A percentile compares a stretch with the other conserved stretches of the same genome.
phyloP scores from a whole-genome alignment of 2,888 invertebrate genomes.

The Cheilosia soror region DNA sequence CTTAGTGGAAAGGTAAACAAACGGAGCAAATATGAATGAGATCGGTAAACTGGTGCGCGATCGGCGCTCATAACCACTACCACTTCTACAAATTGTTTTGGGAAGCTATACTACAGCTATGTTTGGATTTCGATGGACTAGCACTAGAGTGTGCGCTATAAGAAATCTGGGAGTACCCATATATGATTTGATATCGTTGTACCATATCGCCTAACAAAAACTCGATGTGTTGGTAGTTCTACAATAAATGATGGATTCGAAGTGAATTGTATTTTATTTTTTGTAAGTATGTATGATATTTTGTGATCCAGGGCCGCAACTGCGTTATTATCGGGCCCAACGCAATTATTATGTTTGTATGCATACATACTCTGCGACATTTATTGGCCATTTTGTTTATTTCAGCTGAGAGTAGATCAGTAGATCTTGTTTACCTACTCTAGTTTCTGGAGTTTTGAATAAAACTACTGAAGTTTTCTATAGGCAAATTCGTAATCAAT shows the following conservation, averaged over 20 bases:
- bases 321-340: no score
- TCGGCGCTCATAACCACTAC: slow-evolving; percentile 26
- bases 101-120: background rate
- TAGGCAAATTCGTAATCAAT: no score
- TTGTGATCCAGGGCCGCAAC: background rate
- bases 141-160: background rate
- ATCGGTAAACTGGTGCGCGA: slow-evolving; percentile 46
- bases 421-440: no score
- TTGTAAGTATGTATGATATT: background rate
- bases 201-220: background rate
- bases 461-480: no score
- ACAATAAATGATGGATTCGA: slow-evolving; percentile 10
- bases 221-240: slow-evolving; percentile 2
- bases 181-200: slow-evolving; percentile 6
- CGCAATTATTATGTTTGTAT: no score
- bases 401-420: no score
- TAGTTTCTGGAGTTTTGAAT: no score
- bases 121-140: slow-evolving; percentile 1
- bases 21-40: slow-evolving; percentile 46
- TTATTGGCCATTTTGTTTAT: no score
- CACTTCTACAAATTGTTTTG: slow-evolving; percentile 22
- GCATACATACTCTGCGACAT: no score
- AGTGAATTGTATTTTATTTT: slow-evolving; percentile 5
- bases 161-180: background rate
- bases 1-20: slow-evolving; percentile 49